Base-by-base conservation (phyloP, 2,888 invertebrate genomes). In the Ctena decussata region DNA sequence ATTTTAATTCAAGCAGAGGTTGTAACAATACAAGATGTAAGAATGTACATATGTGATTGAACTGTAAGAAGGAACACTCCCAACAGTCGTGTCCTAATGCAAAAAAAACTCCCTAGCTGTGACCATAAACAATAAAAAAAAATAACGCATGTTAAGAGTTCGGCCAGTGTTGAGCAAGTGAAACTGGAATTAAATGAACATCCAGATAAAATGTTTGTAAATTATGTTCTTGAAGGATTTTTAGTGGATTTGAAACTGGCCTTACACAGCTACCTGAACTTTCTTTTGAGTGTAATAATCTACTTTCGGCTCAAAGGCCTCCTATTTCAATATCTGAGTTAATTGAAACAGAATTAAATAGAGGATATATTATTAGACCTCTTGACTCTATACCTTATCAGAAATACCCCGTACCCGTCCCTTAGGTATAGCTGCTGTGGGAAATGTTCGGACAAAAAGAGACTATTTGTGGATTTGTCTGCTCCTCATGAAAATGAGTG, bases 161-260 rank as follows among this genome's bases (percentile, higher is more conserved):
- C 70, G 21, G 71, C 78, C 0, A 46, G 65, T 49, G 39, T 74
- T 2, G 12, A 15, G 5, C 53, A 24, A 0, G n/a, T 78, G 15
- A 11, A 30, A 30, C 11, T n/a, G 15, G 82, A 74, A 74, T 39
- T 82, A 12, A 27, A 2, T n/a, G 0, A 39, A 60, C 71, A 74
- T 37, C 69, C 46, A 8, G 70, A 73, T 30, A 46, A 27, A 32
- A 11, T 0, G 18, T 73, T 73, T 30, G 49, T 73, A 1, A 49
- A 46, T 32, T 57, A n/a, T 18, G 24, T 82, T 0, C 46, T 74
- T 18, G 60, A 82, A n/a, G 69, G 77, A 0, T 74, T 82, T 18
- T 0, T 3, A 24, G 65, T 37, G 77, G 82, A 18, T 82, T 82
- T 73, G 35, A 69, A n/a, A n/a, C n/a, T n/a, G n/a, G n/a, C n/a